Base-by-base conservation (phyloP, 1,140 invertebrate genomes). In the Drosophila neocordata region DNA sequence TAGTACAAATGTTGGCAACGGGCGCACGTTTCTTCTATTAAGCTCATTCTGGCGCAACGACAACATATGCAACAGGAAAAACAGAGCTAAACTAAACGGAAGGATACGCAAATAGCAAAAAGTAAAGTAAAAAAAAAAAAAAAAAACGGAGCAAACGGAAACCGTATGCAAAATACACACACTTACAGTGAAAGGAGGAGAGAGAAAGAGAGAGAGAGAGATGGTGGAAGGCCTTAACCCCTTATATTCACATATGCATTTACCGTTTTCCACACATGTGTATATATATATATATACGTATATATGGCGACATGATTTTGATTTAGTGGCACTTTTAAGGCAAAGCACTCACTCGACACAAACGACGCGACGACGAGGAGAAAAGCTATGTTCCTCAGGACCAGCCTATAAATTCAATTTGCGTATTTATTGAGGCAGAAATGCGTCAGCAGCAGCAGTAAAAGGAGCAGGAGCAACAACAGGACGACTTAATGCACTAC, bases 271-370 rank as follows among this genome's bases (percentile, higher is more conserved):
- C 41, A 31, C 12, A 38, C 22, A 31, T 31, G 27, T 31, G 27
- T 31, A 7, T 31, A 31, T 6, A 31, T 31, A 7, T 6, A 31
- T 6, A 7, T 5, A 7, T 31, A 31, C 7, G 27, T 31, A 24
- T 24, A 24, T 69, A 66, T 65, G 75, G 64, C 63, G 68, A 85
- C 73, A 85, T 89, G 76, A 89, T 87, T 89, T 89, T 89, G 87
- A 89, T 89, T 89, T 89, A 89, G 87, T 89, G 87, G 78, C 78
- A 89, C 81, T 89, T 89, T 89, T 79, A 87, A 89, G 82, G 74
- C 82, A 74, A 79, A 65, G 73, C 76, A 83, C 77, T 77, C 79
- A 65, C 67, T 48, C 41, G 41, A 48, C 41, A 18, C 41, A 48
- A 48, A 44, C 41, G 41, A 44, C 13, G 27, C 37, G 12, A 12